These are phyloP conservation scores for Python bivittatus DNA, from an alignment of 2,113 vertebrate species.

Conservation along the genomic window DNA sequence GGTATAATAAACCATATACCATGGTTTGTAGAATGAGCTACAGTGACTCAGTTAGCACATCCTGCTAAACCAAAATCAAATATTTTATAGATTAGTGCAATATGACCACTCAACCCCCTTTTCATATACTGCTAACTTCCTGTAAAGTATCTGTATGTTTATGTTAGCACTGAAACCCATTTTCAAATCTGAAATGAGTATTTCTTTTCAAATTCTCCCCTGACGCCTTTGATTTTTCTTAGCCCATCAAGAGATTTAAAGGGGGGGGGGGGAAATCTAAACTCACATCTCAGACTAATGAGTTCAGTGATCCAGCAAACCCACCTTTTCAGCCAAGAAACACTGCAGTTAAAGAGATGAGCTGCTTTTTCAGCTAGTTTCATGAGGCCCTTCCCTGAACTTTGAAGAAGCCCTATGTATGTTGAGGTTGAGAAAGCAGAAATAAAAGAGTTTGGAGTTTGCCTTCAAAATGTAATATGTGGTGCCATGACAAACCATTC, in stretches of 20 bases:
- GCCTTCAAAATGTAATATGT: conserved; percentile 11
- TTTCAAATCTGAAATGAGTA: not conserved
- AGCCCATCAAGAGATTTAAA: not conserved
- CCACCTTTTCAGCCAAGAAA: conserved; percentile 63
- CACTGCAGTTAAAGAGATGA: conserved; percentile 54
- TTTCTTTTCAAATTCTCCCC: not conserved
- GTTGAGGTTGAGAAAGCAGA: conserved; percentile 68
- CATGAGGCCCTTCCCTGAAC: conserved; percentile 44
- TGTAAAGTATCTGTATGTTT: not conserved
- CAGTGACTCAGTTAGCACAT: not conserved
- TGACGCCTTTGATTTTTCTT: not conserved
- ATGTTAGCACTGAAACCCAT: not conserved
- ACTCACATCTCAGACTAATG: conserved; percentile 56
- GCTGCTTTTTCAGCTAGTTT: conserved; percentile 62
- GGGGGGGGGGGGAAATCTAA: not conserved
- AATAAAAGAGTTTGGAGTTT: conserved; percentile 68
- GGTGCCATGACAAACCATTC: not conserved
- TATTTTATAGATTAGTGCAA: not conserved
- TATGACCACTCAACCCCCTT: not conserved
- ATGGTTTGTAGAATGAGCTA: not conserved
- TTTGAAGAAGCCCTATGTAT: conserved; percentile 67
- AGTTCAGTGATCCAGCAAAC: conserved; percentile 63
- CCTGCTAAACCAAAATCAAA: not conserved
- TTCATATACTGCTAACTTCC: not conserved
- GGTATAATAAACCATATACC: no score